phyloP scores from a whole-genome alignment of 2,113 vertebrate species.

The Dinomys branickii region DNA sequence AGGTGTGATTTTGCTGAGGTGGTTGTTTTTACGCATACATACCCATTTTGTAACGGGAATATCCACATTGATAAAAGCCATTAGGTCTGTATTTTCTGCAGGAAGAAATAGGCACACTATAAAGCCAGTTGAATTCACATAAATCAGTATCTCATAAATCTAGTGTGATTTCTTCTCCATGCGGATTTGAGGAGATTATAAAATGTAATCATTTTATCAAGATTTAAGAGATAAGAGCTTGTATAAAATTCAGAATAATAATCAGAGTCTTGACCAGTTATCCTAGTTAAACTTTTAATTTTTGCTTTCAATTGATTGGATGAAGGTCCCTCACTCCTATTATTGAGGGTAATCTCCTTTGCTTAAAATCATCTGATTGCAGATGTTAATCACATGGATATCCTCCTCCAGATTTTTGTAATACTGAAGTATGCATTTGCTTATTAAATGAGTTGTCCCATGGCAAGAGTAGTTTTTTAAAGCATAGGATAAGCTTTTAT shows the following conservation, averaged over 20 bases:
- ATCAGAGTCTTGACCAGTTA: not conserved
- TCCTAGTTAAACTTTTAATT: not conserved
- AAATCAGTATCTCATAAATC: not conserved
- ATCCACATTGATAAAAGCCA: not conserved
- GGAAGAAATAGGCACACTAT: not conserved
- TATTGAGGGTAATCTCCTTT: not conserved
- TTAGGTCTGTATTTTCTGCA: not conserved
- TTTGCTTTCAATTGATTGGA: not conserved
- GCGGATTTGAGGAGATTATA: not conserved
- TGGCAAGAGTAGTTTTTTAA: not conserved
- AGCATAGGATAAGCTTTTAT: not conserved
- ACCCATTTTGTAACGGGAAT: not conserved
- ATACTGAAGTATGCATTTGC: not conserved
- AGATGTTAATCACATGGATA: not conserved
- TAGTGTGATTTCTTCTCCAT: not conserved
- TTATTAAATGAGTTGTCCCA: not conserved
- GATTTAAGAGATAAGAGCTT: not conserved
- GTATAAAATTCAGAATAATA: not conserved
- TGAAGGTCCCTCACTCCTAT: not conserved
- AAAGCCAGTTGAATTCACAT: not conserved
- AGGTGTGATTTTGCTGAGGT: not conserved
- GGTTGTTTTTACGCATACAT: not conserved
- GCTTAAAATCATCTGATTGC: not conserved
- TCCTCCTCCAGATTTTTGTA: not conserved
- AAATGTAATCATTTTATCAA: slow-evolving; percentile 10